Conservation (phyloP, 2,797 vertebrate genomes). For the Pangasius macronema region DNA sequence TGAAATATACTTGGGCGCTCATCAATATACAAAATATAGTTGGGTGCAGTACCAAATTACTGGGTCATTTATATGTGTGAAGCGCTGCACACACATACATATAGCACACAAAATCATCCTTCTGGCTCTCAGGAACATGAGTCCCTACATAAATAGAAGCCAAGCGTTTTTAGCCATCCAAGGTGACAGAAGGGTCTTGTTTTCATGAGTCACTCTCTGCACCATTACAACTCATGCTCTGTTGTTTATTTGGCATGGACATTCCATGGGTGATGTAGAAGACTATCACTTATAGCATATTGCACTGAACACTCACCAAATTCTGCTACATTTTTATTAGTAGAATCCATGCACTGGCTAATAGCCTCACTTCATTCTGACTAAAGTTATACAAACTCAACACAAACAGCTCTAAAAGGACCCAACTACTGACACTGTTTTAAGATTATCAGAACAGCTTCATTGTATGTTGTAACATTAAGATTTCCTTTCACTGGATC, state of each 20-base stretch:
- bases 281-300: not conserved
- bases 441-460: not conserved
- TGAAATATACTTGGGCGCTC: not conserved
- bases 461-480: not conserved
- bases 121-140: not conserved
- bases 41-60: not conserved
- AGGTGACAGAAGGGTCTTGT: conserved; percentile 5
- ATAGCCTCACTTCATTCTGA: not conserved
- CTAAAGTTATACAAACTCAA: not conserved
- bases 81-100: not conserved
- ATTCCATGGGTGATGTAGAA: not conserved
- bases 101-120: not conserved
- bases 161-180: conserved; percentile 2
- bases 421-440: not conserved
- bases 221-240: not conserved
- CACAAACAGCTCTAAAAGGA: not conserved
- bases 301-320: not conserved
- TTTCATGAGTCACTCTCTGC: conserved; percentile 3
- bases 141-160: not conserved
- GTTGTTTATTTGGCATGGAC: not conserved
- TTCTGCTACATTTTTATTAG: not conserved
- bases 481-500: not conserved
- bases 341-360: not conserved
- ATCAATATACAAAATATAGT: not conserved
- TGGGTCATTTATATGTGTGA: not conserved